Evolutionary conservation across 2,888 invertebrate species (phyloP).

Genomic region (Athripsodes cinereus): DNA sequence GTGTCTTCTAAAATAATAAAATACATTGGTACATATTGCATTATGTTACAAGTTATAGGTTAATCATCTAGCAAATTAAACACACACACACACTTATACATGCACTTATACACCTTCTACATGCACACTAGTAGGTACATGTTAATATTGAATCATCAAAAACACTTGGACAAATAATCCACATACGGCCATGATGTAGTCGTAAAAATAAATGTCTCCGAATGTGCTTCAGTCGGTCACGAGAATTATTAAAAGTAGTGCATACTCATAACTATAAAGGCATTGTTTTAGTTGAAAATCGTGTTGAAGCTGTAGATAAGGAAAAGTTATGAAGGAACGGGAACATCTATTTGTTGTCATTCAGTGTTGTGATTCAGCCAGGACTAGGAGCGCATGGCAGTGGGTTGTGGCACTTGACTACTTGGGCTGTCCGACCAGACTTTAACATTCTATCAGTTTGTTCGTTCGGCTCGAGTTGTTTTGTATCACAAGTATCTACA

Average conservation of each 20-base stretch:
- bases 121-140: neutral
- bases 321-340: neutral
- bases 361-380: neutral
- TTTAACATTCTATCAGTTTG: slow-evolving; percentile 43
- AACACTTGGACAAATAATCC: slow-evolving; percentile 24
- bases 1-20: slow-evolving; percentile 24
- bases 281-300: slow-evolving; percentile 5
- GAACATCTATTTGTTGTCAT: neutral
- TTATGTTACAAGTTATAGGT: slow-evolving; percentile 1
- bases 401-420: slow-evolving; percentile 31
- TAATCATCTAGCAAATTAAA: neutral
- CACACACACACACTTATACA: neutral
- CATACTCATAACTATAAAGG: slow-evolving; percentile 1
- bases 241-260: slow-evolving; percentile 19
- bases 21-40: no score
- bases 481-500: slow-evolving; percentile 33
- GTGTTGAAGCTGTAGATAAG: slow-evolving; percentile 12
- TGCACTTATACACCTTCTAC: neutral
- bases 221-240: slow-evolving; percentile 13
- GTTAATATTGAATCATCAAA: slow-evolving; percentile 1
- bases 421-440: slow-evolving; percentile 54
- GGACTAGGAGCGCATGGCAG: neutral
- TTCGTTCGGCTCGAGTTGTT: slow-evolving; percentile 54
- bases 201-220: slow-evolving; percentile 12
- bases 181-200: slow-evolving; percentile 18